Evolutionary conservation across 2,113 vertebrate species (phyloP).

Genomic region (Ibidorhyncha struthersii): DNA sequence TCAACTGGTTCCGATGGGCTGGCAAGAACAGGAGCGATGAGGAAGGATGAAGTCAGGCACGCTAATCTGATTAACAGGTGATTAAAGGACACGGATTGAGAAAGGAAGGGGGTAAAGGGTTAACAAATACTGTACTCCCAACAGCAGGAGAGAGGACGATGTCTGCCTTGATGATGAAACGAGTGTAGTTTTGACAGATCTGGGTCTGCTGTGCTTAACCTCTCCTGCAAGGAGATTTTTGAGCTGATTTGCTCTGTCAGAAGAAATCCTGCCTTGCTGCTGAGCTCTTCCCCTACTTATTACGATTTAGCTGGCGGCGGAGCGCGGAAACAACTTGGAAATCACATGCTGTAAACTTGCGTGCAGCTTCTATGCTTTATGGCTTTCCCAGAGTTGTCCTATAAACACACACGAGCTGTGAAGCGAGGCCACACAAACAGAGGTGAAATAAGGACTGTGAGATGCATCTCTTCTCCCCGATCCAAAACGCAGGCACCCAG

Average conservation of each 20-base stretch:
- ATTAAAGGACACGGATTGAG: background rate
- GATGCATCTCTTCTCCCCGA: background rate
- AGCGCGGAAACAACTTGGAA: background rate
- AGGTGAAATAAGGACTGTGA: background rate
- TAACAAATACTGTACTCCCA: conserved; percentile 7
- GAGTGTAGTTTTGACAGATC: conserved; percentile 51
- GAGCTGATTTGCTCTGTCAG: conserved; percentile 58
- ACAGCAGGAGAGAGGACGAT: background rate
- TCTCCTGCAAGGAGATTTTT: conserved; percentile 40
- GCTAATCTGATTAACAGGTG: conserved; percentile 6
- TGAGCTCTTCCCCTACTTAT: background rate
- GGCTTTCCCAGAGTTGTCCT: background rate
- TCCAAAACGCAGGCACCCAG: background rate
- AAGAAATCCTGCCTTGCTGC: conserved; percentile 32
- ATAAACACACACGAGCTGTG: background rate
- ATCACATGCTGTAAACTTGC: background rate
- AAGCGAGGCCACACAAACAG: background rate
- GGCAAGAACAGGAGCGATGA: background rate
- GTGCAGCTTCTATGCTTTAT: background rate
- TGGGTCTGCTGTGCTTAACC: conserved; percentile 62
- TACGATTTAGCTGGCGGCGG: background rate
- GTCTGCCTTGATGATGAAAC: conserved; percentile 29
- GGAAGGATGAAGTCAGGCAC: background rate
- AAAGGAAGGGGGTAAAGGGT: background rate
- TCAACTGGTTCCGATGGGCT: background rate